A percentile compares a stretch with the other conserved stretches of the same genome.
phyloP scores from a whole-genome alignment of 2,797 vertebrate genomes.

The Brachyrhaphis roseni region DNA sequence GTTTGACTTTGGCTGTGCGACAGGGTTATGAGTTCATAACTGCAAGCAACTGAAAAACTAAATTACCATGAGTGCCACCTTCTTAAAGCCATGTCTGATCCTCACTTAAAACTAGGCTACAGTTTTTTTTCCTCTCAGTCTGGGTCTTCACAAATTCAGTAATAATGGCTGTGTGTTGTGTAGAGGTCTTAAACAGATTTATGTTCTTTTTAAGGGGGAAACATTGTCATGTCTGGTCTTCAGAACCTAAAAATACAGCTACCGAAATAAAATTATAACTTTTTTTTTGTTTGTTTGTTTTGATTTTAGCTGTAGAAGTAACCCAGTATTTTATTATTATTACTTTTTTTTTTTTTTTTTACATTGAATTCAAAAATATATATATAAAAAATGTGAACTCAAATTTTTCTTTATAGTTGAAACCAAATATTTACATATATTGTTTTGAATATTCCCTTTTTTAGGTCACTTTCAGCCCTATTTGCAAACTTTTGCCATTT shows the following conservation, averaged over 20 bases:
- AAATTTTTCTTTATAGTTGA: background rate
- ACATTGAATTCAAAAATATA: background rate
- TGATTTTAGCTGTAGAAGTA: background rate
- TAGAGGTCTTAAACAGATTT: constrained; percentile 15
- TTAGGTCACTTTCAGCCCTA: background rate
- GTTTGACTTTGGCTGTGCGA: constrained; percentile 16
- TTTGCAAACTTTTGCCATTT: background rate
- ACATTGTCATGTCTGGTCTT: background rate
- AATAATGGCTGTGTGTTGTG: constrained; percentile 50
- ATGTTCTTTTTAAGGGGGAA: constrained; percentile 15
- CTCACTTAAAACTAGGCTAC: constrained; percentile 53
- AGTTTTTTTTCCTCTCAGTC: constrained; percentile 37
- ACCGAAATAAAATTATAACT: background rate
- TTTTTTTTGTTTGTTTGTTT: background rate
- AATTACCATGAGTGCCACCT: constrained; percentile 45
- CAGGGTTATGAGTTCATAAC: constrained; percentile 13
- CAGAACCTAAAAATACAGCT: background rate
- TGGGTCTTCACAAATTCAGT: constrained; percentile 57
- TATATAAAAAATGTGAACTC: no score
- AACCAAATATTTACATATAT: background rate
- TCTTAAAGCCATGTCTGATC: constrained; percentile 56
- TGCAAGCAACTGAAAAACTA: constrained; percentile 38
- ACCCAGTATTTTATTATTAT: background rate
- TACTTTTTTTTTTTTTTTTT: background rate
- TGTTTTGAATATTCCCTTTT: background rate